These are phyloP conservation scores for Eupsilia transversa DNA, from an alignment of 2,888 invertebrate genomes.

Conservation along the genomic window DNA sequence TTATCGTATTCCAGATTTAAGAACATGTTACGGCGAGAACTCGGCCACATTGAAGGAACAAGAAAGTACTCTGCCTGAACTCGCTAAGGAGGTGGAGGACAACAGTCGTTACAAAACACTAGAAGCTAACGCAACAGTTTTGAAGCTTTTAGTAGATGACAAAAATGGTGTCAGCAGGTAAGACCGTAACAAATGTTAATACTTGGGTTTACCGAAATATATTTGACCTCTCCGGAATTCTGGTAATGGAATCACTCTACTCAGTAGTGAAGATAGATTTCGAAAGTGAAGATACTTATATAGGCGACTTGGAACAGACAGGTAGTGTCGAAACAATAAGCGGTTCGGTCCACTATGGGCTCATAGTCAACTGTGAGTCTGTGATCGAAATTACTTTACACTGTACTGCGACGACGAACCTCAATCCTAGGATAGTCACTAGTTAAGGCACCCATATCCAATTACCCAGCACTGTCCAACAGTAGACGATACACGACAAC, in stretches of 20 bases:
- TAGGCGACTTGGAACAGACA: background rate
- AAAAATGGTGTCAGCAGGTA: conserved; percentile 88
- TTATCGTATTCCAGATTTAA: conserved; percentile 73
- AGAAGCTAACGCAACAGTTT: conserved; percentile 86
- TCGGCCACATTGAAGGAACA: conserved; percentile 66
- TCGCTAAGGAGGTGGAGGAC: conserved; percentile 85
- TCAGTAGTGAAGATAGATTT: conserved; percentile 3
- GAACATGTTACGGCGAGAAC: conserved; percentile 72
- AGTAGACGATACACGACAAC: background rate
- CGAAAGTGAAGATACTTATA: conserved; percentile 19
- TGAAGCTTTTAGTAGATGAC: conserved; percentile 85
- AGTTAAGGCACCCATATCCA: background rate
- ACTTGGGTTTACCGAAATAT: background rate
- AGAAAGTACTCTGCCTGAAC: conserved; percentile 78
- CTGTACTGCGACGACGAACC: background rate
- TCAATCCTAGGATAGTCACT: background rate
- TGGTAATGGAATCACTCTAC: background rate
- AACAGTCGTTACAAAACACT: conserved; percentile 88
- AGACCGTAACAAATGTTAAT: conserved; percentile 64
- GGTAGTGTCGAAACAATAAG: conserved; percentile 9
- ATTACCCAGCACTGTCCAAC: background rate
- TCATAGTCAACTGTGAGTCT: background rate
- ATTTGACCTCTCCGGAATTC: background rate
- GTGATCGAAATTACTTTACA: conserved; percentile 7
- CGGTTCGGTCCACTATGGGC: background rate